These are phyloP conservation scores for Pygocentrus nattereri DNA, from an alignment of 2,797 vertebrate species.

Conservation along the genomic window DNA sequence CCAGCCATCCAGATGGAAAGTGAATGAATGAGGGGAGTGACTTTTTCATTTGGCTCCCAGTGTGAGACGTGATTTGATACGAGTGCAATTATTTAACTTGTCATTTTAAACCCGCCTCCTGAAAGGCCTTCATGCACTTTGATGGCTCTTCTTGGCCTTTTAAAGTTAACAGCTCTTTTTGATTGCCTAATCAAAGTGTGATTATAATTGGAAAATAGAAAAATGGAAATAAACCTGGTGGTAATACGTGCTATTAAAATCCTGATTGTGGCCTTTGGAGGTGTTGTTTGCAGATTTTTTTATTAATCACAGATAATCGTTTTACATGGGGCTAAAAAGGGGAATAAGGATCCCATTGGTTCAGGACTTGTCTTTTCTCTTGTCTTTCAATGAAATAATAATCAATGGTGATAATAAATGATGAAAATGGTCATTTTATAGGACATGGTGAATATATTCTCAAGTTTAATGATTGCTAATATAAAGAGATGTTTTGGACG, in stretches of 20 bases:
- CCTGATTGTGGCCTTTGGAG: slow-evolving; percentile 49
- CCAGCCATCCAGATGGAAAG: neutral
- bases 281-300: slow-evolving; percentile 40
- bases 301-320: slow-evolving; percentile 59
- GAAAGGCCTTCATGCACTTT: slow-evolving; percentile 6
- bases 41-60: neutral
- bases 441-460: neutral
- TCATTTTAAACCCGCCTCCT: slow-evolving; percentile 8
- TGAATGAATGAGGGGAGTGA: neutral
- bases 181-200: slow-evolving; percentile 52
- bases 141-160: slow-evolving; percentile 22
- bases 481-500: neutral
- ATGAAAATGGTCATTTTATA: neutral
- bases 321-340: slow-evolving; percentile 43
- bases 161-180: slow-evolving; percentile 39
- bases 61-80: neutral
- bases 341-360: slow-evolving; percentile 59
- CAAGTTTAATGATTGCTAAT: neutral
- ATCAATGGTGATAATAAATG: no score
- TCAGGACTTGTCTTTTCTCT: no score
- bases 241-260: slow-evolving; percentile 58
- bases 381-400: no score
- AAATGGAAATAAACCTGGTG: slow-evolving; percentile 52
- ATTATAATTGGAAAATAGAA: slow-evolving; percentile 55
- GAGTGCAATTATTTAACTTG: slow-evolving; percentile 19